These are phyloP conservation scores for Ibycter americanus DNA, from an alignment of 2,797 vertebrate species.

Conservation along the genomic window DNA sequence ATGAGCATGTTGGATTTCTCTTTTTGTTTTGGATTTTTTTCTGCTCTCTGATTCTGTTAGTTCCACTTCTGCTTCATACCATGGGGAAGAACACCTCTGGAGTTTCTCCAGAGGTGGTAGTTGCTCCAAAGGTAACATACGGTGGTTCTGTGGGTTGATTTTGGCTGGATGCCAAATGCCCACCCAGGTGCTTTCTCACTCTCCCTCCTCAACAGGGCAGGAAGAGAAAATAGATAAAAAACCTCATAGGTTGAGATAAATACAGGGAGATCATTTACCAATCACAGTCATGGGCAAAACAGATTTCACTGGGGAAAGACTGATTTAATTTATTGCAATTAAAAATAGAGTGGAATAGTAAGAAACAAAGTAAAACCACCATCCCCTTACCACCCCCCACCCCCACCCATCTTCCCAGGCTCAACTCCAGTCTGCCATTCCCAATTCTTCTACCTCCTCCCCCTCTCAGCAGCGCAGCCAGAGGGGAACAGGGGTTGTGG, in stretches of 20 bases:
- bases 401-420: not conserved
- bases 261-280: not conserved
- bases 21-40: not conserved
- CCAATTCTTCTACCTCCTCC: not conserved
- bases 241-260: not conserved
- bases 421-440: not conserved
- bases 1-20: not conserved
- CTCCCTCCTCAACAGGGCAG: not conserved
- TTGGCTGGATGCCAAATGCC: not conserved
- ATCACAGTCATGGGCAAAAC: fast-evolving
- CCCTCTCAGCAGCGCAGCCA: not conserved
- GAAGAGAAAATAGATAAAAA: not conserved
- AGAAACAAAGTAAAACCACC: not conserved
- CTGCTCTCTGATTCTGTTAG: not conserved
- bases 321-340: not conserved
- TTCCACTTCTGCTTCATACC: not conserved
- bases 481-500: not conserved
- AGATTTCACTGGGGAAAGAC: not conserved
- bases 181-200: not conserved
- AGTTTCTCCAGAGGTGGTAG: not conserved
- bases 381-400: fast-evolving
- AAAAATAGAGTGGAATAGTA: not conserved
- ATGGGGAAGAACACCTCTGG: not conserved
- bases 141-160: not conserved
- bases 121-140: not conserved